Evolutionary conservation across 1,140 invertebrate genomes (phyloP), one percentile per base, ranked within the genome.

Genomic region (Heliconius nattereri): DNA sequence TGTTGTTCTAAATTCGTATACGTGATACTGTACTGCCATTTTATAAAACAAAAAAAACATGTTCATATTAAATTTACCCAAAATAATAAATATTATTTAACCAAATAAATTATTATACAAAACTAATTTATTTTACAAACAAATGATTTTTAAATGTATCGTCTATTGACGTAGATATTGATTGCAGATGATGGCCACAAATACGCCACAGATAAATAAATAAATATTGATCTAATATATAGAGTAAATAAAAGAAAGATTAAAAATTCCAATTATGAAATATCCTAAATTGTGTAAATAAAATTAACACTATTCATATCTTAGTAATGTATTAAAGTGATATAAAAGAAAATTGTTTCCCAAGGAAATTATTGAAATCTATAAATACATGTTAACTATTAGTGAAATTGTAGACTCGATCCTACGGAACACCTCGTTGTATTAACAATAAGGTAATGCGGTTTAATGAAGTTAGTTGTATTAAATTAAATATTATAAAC

Each of bases 11-110:
- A 86, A 91, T 92, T 91, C 78, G 90, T 91, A 92, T 91, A 91
- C 89, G 92, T 93, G 90, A 94, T 94, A 93, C 80, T 77, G 87
- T 86, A 94, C 92, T 94, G 92, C 92, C 91, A 94, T 92, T 92
- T 92, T 91, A 86, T 84, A 84, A 87, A 85, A 66, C 60, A 26
- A 66, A 66, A 60, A 76, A 78, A 80, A 81, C 71, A 81, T 71
- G 81, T 84, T 85, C 79, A 82, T 85, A 83, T 89, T 86, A 85
- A 86, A 85, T 83, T 79, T 86, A 85, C 78, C 32, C 78, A 87
- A 81, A 45, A 87, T 86, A 87, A 87, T 75, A 75, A 70, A 23
- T 78, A 79, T 74, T 76, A 45, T 81, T 75, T 78, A 75, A 52
- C 71, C 73, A 40, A 66, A 71, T 78, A 75, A 78, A 75, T 66